Evolutionary conservation across 2,113 vertebrate species (phyloP).

Genomic region (Clinocottus analis): DNA sequence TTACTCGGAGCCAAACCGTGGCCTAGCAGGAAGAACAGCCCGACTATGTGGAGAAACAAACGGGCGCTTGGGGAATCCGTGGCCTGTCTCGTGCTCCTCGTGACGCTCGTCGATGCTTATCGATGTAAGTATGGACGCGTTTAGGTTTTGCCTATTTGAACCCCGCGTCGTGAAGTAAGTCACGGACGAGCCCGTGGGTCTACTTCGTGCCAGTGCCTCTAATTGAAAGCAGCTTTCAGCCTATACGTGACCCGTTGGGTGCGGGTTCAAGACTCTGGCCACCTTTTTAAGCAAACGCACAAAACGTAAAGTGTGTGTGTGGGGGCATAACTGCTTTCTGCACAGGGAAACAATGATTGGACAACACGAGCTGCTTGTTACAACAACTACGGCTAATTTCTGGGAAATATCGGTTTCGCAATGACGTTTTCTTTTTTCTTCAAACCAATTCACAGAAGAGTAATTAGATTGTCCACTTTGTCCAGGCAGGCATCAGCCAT

Average conservation of each 20-base stretch:
- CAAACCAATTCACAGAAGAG: conserved; percentile 52
- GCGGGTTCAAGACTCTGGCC: background rate
- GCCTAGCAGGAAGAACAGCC: conserved; percentile 65
- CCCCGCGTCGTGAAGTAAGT: background rate
- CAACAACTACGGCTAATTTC: conserved; percentile 60
- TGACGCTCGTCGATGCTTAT: conserved; percentile 72
- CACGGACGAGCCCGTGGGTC: background rate
- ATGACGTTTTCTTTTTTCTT: conserved; percentile 32
- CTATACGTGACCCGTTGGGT: conserved; percentile 7
- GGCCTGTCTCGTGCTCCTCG: conserved; percentile 69
- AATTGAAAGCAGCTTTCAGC: conserved; percentile 21
- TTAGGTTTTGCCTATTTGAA: conserved; percentile 23
- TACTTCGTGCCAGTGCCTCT: conserved; percentile 2
- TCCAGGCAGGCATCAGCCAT: conserved; percentile 32
- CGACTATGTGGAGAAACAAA: conserved; percentile 76
- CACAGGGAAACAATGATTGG: conserved; percentile 33
- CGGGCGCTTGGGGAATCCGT: conserved; percentile 54
- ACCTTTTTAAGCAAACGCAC: background rate
- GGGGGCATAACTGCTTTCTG: conserved; percentile 27
- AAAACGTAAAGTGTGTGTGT: background rate
- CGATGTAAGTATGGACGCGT: conserved; percentile 78
- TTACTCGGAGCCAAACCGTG: conserved; percentile 54
- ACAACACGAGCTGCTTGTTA: conserved; percentile 45
- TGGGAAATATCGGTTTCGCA: conserved; percentile 78
- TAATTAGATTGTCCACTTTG: conserved; percentile 52